phyloP scores from a whole-genome alignment of 23 tunicate species.

The Halocynthia roretzi region DNA sequence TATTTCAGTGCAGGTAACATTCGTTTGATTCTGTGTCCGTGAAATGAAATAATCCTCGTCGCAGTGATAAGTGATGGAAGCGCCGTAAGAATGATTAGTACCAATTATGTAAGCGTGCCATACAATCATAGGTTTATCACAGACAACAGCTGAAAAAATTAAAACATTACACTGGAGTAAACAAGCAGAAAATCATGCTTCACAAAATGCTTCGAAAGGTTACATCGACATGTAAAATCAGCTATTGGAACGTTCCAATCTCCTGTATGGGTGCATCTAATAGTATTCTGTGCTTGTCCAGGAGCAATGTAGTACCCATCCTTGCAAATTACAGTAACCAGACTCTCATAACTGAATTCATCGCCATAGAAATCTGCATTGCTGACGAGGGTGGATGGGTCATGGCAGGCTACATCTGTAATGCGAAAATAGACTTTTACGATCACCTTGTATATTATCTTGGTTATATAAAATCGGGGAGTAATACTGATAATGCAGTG shows the following conservation, averaged over 20 bases:
- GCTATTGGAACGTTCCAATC: constrained; percentile 36
- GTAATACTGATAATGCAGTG: too few species aligned
- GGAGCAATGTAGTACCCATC: constrained; percentile 45
- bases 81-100: constrained; percentile 5
- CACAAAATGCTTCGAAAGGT: not conserved
- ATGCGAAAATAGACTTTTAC: too few species aligned
- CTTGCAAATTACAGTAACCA: constrained; percentile 35
- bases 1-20: constrained; percentile 34
- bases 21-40: not conserved
- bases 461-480: not conserved
- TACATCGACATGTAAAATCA: constrained; percentile 45
- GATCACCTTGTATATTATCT: too few species aligned
- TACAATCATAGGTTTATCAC: constrained; percentile 41
- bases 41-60: constrained; percentile 24
- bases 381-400: constrained; percentile 21
- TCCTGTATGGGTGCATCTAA: constrained; percentile 37
- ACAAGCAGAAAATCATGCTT: not conserved
- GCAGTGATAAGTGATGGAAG: constrained; percentile 31
- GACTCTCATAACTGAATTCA: constrained; percentile 29
- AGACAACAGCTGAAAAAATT: constrained; percentile 43
- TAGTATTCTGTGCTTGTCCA: constrained; percentile 15
- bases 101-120: constrained; percentile 28
- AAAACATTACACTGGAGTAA: not conserved
- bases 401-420: constrained; percentile 45
- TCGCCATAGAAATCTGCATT: constrained; percentile 37